Conservation (phyloP, 2,888 invertebrate species). For the Furcula furcula region DNA sequence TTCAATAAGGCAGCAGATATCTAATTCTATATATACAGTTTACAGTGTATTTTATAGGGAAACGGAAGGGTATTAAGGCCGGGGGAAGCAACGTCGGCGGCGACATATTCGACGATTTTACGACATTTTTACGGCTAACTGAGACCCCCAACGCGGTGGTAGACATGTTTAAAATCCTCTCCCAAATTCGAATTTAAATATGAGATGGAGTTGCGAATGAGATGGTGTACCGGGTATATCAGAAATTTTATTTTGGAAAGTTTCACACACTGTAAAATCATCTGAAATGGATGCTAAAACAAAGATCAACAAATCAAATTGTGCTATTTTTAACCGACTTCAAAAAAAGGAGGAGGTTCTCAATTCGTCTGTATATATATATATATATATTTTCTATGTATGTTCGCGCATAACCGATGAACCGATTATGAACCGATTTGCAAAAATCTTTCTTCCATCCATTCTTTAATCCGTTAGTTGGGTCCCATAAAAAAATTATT, state of each 20-base stretch:
- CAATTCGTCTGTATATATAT: no score
- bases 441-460: no score
- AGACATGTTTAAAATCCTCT: conserved; percentile 30
- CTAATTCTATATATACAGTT: neutral
- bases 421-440: no score
- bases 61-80: conserved; percentile 3
- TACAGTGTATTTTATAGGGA: conserved; percentile 1
- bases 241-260: neutral
- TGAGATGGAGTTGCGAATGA: conserved; percentile 20
- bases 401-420: no score
- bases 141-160: conserved; percentile 17
- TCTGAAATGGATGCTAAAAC: no score
- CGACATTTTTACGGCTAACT: conserved; percentile 53
- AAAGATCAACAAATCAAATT: no score
- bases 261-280: neutral
- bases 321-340: no score
- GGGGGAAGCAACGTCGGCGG: conserved; percentile 7
- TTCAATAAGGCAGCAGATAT: neutral
- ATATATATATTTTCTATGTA: no score
- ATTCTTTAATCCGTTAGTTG: no score
- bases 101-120: conserved; percentile 44
- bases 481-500: no score
- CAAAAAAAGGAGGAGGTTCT: no score
- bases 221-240: neutral
- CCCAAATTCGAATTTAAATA: conserved; percentile 36